phyloP scores from a whole-genome alignment of 1,140 invertebrate species.

The Hetaerina americana region DNA sequence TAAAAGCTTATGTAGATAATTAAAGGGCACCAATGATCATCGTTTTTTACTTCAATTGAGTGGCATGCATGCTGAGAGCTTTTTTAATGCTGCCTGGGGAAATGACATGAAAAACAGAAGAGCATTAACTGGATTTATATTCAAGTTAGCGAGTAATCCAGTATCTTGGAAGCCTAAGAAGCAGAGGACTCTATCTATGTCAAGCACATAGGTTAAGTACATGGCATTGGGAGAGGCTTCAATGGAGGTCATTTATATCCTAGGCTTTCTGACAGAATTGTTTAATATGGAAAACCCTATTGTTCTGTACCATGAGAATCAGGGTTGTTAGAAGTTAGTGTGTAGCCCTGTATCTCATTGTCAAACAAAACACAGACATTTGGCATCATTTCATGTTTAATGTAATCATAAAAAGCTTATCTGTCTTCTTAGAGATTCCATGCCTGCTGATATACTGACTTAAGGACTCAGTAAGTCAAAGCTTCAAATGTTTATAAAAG shows the following conservation, averaged over 20 bases:
- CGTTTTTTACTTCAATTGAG: too few relatives aligned
- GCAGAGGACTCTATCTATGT: conserved; percentile 32
- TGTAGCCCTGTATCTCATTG: conserved; percentile 24
- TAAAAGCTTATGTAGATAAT: too few relatives aligned
- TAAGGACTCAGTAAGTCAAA: too few relatives aligned
- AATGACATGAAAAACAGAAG: too few relatives aligned
- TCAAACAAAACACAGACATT: conserved; percentile 27
- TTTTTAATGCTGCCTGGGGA: too few relatives aligned
- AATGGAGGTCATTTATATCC: conserved; percentile 28
- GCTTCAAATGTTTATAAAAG: too few relatives aligned
- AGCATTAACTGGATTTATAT: conserved; percentile 27
- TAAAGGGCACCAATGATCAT: too few relatives aligned
- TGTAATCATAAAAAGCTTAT: too few relatives aligned
- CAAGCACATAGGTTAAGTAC: conserved; percentile 31
- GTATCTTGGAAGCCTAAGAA: conserved; percentile 35
- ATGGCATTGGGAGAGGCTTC: conserved; percentile 26
- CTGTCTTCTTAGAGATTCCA: too few relatives aligned
- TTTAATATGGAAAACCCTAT: not conserved
- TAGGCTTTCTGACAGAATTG: conserved; percentile 16
- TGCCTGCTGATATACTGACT: too few relatives aligned
- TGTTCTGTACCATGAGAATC: conserved; percentile 25
- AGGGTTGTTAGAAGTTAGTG: conserved; percentile 24
- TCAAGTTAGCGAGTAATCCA: conserved; percentile 22
- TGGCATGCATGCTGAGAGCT: too few relatives aligned
- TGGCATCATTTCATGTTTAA: too few relatives aligned